Conservation (phyloP, 2,888 invertebrate genomes). For the Strigamia maritima region DNA sequence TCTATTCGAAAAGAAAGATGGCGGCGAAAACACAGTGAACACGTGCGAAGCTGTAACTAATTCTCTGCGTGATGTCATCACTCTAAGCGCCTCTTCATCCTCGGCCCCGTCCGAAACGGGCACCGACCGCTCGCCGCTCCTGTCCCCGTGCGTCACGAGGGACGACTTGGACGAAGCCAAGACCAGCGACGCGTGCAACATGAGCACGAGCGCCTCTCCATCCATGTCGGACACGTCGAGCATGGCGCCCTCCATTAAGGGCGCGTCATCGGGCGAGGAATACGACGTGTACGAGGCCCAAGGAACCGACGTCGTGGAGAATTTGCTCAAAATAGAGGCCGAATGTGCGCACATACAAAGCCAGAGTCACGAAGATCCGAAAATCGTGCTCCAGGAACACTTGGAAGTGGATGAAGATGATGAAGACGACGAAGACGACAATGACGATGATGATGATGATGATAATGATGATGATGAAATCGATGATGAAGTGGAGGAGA, state of each 20-base stretch:
- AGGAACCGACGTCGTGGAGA: slow-evolving; percentile 49
- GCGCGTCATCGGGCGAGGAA: slow-evolving; percentile 36
- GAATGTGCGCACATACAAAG: slow-evolving; percentile 56
- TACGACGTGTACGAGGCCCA: slow-evolving; percentile 37
- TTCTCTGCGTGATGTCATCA: slow-evolving; percentile 44
- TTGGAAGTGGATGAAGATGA: slow-evolving; percentile 7
- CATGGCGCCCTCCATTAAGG: slow-evolving; percentile 5
- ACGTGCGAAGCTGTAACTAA: slow-evolving; percentile 43
- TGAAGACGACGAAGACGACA: slow-evolving; percentile 38
- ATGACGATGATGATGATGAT: slow-evolving; percentile 40
- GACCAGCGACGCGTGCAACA: not conserved
- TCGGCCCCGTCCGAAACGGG: slow-evolving; percentile 38
- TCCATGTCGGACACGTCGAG: not conserved
- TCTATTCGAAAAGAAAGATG: slow-evolving; percentile 44
- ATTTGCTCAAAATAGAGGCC: slow-evolving; percentile 56
- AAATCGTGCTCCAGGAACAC: not conserved
- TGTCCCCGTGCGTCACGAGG: slow-evolving; percentile 40
- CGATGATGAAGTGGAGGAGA: not conserved
- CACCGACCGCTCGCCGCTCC: slow-evolving; percentile 41
- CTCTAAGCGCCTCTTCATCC: slow-evolving; percentile 43
- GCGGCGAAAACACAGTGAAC: slow-evolving; percentile 40
- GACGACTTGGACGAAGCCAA: slow-evolving; percentile 16
- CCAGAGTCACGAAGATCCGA: not conserved
- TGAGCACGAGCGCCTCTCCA: not conserved
- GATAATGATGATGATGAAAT: slow-evolving; percentile 6